Conservation (phyloP, 2,113 vertebrate species). For the Aspidoscelis tigris region DNA sequence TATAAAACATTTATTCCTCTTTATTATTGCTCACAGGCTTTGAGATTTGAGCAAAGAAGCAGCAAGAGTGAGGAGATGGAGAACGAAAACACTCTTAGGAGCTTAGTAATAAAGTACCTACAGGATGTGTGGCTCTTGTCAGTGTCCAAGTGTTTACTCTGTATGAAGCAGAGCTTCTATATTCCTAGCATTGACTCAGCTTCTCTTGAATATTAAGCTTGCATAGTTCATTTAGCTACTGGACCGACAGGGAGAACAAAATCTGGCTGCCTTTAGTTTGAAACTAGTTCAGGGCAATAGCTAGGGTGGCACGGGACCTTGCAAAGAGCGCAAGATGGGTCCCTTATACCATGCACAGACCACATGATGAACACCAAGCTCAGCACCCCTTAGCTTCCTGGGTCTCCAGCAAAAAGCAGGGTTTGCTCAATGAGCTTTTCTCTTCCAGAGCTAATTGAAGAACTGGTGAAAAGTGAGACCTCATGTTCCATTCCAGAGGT, state of each 20-base stretch:
- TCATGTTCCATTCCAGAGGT: slow-evolving; percentile 61
- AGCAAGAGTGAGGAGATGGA: not conserved
- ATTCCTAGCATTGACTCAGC: not conserved
- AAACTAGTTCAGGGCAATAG: not conserved
- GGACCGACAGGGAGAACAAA: not conserved
- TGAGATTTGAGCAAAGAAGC: not conserved
- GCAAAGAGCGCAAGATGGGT: no score
- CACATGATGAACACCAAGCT: no score
- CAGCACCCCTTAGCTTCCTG: no score
- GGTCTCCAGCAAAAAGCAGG: no score
- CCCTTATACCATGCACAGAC: no score
- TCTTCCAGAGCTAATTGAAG: slow-evolving; percentile 75
- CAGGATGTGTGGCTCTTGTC: not conserved
- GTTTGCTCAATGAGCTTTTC: slow-evolving; percentile 16
- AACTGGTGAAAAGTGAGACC: slow-evolving; percentile 70
- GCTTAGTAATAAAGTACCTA: not conserved
- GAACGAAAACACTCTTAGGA: not conserved
- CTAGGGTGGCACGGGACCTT: no score
- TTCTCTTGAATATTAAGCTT: not conserved
- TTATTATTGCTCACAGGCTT: not conserved
- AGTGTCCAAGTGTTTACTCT: not conserved
- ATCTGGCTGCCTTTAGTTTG: slow-evolving; percentile 25
- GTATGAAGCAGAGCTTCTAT: not conserved
- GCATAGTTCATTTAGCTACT: not conserved
- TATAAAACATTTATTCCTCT: not conserved